A percentile compares a stretch with the other conserved stretches of the same genome.
phyloP scores from a whole-genome alignment of 2,888 invertebrate genomes.

The Rhynchonema sp. region DNA sequence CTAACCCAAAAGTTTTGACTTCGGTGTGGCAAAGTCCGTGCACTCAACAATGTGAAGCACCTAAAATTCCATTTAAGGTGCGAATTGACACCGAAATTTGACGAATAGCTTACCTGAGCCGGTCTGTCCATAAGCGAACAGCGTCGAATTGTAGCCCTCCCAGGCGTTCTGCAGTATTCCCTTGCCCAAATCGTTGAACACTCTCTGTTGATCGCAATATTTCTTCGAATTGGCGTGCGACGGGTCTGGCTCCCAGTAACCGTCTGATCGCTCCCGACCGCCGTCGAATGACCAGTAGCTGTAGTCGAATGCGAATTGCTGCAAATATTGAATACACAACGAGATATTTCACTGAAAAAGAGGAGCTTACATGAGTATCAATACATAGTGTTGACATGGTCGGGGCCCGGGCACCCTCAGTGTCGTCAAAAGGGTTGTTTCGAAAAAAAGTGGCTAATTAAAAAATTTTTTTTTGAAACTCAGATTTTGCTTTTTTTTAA shows the following conservation, averaged over 20 bases:
- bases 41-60: too few species aligned
- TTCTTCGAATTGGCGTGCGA: slow-evolving; percentile 29
- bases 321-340: too few species aligned
- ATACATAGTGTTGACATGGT: too few species aligned
- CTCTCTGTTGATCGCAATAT: slow-evolving; percentile 34
- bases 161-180: slow-evolving; percentile 37
- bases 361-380: too few species aligned
- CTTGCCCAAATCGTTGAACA: slow-evolving; percentile 34
- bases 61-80: neutral
- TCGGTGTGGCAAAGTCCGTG: too few species aligned
- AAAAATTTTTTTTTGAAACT: too few species aligned
- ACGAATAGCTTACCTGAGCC: neutral
- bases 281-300: slow-evolving; percentile 39
- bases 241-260: slow-evolving; percentile 30
- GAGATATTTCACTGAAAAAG: too few species aligned
- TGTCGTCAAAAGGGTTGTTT: too few species aligned
- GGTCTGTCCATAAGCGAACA: slow-evolving; percentile 36
- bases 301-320: slow-evolving; percentile 34
- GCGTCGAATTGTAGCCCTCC: slow-evolving; percentile 37
- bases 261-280: slow-evolving; percentile 29
- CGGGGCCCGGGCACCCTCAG: too few species aligned
- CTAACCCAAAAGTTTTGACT: too few species aligned
- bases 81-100: neutral
- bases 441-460: too few species aligned
- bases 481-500: too few species aligned